Evolutionary conservation across 2,113 vertebrate genomes (phyloP).

Genomic region (Pipa parva): DNA sequence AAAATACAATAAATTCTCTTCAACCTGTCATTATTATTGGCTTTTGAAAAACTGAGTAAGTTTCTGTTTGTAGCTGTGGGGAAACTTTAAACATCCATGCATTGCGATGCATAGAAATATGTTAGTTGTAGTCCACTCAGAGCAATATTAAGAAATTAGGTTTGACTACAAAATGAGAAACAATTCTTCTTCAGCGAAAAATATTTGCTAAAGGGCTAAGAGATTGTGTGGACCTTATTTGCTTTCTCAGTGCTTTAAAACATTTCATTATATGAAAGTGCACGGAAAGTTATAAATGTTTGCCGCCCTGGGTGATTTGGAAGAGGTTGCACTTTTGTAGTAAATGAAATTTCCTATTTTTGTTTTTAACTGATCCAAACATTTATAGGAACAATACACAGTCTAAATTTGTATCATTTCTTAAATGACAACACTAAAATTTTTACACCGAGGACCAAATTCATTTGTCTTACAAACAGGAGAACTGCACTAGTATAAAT

Average conservation of each 20-base stretch:
- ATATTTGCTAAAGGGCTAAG: constrained; percentile 7
- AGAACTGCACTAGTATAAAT: no score
- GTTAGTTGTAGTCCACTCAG: constrained; percentile 16
- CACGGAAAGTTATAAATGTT: constrained; percentile 14
- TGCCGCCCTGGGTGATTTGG: constrained; percentile 7
- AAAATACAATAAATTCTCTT: constrained; percentile 11
- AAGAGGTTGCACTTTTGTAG: constrained; percentile 8
- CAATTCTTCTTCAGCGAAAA: constrained; percentile 21
- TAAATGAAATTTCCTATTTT: no score
- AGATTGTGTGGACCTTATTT: constrained; percentile 21
- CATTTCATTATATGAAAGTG: constrained; percentile 19
- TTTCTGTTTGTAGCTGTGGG: constrained; percentile 5
- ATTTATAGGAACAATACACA: no score
- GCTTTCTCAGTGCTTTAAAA: constrained; percentile 18
- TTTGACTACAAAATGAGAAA: constrained; percentile 36
- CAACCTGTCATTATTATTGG: background rate
- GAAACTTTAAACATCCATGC: constrained; percentile 27
- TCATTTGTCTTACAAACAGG: no score
- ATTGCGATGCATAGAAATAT: constrained; percentile 20
- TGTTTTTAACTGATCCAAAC: no score
- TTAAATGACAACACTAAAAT: no score
- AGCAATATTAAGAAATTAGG: constrained; percentile 28
- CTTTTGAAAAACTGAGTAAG: constrained; percentile 13
- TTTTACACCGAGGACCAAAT: no score
- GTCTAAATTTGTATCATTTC: no score